phyloP scores from a whole-genome alignment of 2,888 invertebrate genomes.

The Volucella inflata region DNA sequence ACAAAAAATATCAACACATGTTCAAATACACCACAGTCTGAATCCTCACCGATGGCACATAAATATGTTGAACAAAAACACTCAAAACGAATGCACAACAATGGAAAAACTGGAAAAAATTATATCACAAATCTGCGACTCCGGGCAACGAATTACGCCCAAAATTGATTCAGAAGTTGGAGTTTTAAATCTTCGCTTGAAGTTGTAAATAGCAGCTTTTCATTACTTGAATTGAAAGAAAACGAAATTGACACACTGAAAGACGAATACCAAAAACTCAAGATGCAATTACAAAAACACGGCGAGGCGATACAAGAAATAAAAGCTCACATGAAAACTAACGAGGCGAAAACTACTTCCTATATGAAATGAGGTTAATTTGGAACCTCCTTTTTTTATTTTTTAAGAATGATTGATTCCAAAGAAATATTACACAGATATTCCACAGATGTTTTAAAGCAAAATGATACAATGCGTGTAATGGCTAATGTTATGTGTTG shows the following conservation, averaged over 20 bases:
- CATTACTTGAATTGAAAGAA: slow-evolving; percentile 8
- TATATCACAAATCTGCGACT: no score
- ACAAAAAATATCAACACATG: no score
- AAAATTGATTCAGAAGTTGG: slow-evolving; percentile 17
- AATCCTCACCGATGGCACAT: no score
- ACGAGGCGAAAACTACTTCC: background rate
- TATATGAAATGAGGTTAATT: slow-evolving; percentile 18
- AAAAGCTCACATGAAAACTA: background rate
- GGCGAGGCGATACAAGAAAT: slow-evolving; percentile 16
- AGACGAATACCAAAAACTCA: slow-evolving; percentile 6
- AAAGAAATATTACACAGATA: slow-evolving; percentile 3
- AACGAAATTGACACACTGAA: slow-evolving; percentile 11
- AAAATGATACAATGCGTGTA: slow-evolving; percentile 25
- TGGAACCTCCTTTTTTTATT: slow-evolving; percentile 8
- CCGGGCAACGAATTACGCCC: background rate
- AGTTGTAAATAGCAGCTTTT: background rate
- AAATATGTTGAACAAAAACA: no score
- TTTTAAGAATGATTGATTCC: slow-evolving; percentile 24
- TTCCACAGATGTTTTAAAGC: slow-evolving; percentile 9
- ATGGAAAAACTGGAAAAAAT: no score
- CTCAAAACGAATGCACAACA: no score
- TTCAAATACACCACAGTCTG: no score
- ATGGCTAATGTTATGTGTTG: slow-evolving; percentile 25
- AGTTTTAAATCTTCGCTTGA: slow-evolving; percentile 4
- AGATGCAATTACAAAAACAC: slow-evolving; percentile 4